phyloP scores from a whole-genome alignment of 1,140 invertebrate genomes.

The Hesperophylax magnus region DNA sequence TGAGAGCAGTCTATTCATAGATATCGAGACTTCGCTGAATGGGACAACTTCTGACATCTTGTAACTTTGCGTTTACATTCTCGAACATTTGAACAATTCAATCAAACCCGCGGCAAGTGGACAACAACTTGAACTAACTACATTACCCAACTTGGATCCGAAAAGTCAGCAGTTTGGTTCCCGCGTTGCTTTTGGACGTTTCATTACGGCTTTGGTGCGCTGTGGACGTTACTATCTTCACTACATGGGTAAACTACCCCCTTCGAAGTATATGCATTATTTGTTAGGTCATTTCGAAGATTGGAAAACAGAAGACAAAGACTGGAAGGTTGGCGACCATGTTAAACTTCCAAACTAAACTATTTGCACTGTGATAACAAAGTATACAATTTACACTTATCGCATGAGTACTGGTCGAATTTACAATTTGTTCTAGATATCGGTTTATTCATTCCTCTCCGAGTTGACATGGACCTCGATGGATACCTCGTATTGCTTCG shows the following conservation, averaged over 20 bases:
- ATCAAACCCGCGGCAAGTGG: conserved; percentile 15
- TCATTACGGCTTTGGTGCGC: background rate
- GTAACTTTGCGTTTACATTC: background rate
- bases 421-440: too few relatives aligned
- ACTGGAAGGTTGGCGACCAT: too few relatives aligned
- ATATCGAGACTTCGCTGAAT: background rate
- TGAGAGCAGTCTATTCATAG: background rate
- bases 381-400: too few relatives aligned
- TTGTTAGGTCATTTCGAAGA: too few relatives aligned
- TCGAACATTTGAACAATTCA: conserved; percentile 7
- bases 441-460: too few relatives aligned
- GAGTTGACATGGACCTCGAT: too few relatives aligned
- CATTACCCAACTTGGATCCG: conserved; percentile 1
- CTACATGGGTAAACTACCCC: background rate
- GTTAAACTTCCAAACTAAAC: too few relatives aligned
- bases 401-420: too few relatives aligned
- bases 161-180: conserved; percentile 21
- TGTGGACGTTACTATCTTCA: background rate
- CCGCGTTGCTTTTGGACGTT: background rate
- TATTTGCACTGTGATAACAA: too few relatives aligned
- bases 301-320: too few relatives aligned
- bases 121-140: conserved; percentile 1
- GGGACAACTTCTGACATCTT: background rate
- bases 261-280: too few relatives aligned
- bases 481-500: too few relatives aligned